phyloP scores from a whole-genome alignment of 2,888 invertebrate species.

The Poecilobothrus nobilitatus region DNA sequence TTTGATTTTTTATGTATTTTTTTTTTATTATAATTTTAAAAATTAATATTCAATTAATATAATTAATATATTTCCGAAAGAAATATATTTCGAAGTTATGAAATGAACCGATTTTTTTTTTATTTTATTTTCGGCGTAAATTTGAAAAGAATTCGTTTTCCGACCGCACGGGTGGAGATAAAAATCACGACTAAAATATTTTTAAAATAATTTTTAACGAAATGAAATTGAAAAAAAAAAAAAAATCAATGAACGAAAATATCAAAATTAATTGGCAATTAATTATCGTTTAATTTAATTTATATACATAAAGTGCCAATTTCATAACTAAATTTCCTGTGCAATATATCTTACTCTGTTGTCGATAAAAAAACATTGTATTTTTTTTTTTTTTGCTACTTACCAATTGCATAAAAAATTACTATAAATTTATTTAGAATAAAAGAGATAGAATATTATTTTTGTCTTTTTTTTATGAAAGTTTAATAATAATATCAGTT shows the following conservation, averaged over 20 bases:
- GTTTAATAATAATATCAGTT: too few relatives aligned
- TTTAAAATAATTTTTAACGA: conserved; percentile 26
- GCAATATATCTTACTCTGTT: background rate
- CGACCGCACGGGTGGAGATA: conserved; percentile 43
- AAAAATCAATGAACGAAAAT: background rate
- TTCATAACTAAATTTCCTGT: background rate
- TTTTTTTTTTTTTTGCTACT: too few relatives aligned
- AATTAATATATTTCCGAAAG: background rate
- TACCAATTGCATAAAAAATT: background rate
- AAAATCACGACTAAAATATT: conserved; percentile 39
- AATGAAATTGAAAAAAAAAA: background rate
- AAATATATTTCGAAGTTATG: conserved; percentile 5
- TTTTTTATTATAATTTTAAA: conserved; percentile 2
- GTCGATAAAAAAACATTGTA: background rate
- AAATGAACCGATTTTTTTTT: background rate
- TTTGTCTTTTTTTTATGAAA: too few relatives aligned
- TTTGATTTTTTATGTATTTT: background rate
- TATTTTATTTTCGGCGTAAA: conserved; percentile 30
- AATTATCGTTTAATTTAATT: background rate
- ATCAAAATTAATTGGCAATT: background rate
- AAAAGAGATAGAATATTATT: background rate
- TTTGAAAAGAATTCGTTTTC: conserved; percentile 30
- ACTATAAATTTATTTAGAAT: background rate
- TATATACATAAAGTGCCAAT: background rate
- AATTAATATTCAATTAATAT: conserved; percentile 1